Percentiles rank a stretch among this genome's conserved stretches.
Conservation (phyloP, 2,888 invertebrate species). For the Parelbella ahira region DNA sequence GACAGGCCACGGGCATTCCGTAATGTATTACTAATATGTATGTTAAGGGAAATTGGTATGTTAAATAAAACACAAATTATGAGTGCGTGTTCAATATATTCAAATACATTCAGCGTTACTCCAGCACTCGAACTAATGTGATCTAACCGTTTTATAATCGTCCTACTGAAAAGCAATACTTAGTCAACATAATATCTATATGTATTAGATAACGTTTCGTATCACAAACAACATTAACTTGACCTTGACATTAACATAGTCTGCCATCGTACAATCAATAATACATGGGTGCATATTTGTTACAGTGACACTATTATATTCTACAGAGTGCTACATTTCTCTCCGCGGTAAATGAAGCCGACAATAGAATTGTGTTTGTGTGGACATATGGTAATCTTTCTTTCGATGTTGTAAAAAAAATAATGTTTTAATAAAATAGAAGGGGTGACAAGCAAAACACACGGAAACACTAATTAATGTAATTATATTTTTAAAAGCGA, state of each 20-base stretch:
- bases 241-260: slow-evolving; percentile 11
- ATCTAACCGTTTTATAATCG: slow-evolving; percentile 41
- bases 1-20: too few species aligned
- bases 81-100: slow-evolving; percentile 37
- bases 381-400: too few species aligned
- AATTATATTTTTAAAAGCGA: too few species aligned
- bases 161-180: slow-evolving; percentile 54
- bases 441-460: too few species aligned
- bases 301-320: slow-evolving; percentile 39
- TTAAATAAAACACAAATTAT: slow-evolving; percentile 29
- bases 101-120: slow-evolving; percentile 44
- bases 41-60: background rate
- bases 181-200: slow-evolving; percentile 33
- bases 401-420: too few species aligned
- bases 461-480: too few species aligned
- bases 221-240: slow-evolving; percentile 28
- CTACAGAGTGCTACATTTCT: slow-evolving; percentile 65
- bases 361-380: too few species aligned
- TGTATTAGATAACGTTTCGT: slow-evolving; percentile 26
- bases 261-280: slow-evolving; percentile 34
- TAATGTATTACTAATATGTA: too few species aligned
- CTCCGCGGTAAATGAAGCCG: slow-evolving; percentile 32
- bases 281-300: slow-evolving; percentile 33
- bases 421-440: background rate
- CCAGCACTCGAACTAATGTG: slow-evolving; percentile 44